A percentile compares a stretch with the other conserved stretches of the same genome.
These are phyloP conservation scores for Eupelmus urozonus DNA, from an alignment of 2,888 invertebrate species.

Conservation along the genomic window DNA sequence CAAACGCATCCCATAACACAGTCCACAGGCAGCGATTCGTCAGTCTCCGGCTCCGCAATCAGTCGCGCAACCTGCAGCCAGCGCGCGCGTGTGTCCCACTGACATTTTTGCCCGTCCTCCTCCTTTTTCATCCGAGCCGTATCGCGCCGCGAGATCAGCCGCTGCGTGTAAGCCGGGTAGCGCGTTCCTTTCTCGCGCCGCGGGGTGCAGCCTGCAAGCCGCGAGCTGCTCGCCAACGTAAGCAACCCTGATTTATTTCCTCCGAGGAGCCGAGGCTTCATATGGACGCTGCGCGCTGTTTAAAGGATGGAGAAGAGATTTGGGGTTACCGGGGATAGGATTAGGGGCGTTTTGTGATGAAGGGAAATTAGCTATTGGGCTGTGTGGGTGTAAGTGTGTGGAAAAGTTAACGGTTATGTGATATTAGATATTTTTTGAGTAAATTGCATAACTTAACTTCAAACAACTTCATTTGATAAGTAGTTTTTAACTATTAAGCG, in stretches of 20 bases:
- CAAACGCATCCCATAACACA: background rate
- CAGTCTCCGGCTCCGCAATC: constrained; percentile 46
- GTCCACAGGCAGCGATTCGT: constrained; percentile 36
- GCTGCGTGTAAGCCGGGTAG: constrained; percentile 74
- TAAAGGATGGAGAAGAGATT: too few relatives aligned
- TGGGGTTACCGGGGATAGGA: too few relatives aligned
- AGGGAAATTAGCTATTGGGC: too few relatives aligned
- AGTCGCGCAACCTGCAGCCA: constrained; percentile 38
- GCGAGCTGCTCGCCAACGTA: constrained; percentile 14
- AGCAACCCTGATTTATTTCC: constrained; percentile 54
- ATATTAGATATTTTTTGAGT: too few relatives aligned
- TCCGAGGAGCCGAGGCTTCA: background rate
- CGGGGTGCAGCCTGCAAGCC: constrained; percentile 25
- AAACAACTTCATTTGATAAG: too few relatives aligned
- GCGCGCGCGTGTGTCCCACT: constrained; percentile 43
- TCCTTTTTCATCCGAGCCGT: constrained; percentile 8
- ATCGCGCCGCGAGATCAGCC: constrained; percentile 73
- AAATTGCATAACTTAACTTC: too few relatives aligned
- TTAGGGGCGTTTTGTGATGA: too few relatives aligned
- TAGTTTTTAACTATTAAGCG: too few relatives aligned
- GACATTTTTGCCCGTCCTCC: constrained; percentile 34
- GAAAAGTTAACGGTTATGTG: too few relatives aligned
- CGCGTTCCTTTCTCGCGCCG: constrained; percentile 52
- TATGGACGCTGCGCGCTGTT: too few relatives aligned
- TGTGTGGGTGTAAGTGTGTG: too few relatives aligned